These are phyloP conservation scores for Dicaeum eximium DNA, from an alignment of 2,113 vertebrate genomes.

Conservation along the genomic window DNA sequence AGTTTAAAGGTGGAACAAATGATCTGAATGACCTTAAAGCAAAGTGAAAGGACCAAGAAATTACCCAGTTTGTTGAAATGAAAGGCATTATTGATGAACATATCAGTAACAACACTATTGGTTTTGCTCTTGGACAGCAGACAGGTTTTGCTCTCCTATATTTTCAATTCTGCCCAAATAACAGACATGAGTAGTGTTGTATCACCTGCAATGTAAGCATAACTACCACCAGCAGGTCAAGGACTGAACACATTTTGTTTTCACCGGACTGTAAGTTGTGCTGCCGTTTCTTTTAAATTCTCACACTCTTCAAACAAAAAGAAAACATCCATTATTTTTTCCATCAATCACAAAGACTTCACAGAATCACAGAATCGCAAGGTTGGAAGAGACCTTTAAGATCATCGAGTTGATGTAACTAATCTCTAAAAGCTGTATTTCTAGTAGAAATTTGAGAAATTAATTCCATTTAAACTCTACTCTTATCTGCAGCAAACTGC, in stretches of 20 bases:
- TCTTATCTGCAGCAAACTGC: not conserved
- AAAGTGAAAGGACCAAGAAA: not conserved
- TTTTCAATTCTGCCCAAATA: not conserved
- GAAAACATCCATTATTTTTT: not conserved
- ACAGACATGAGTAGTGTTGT: not conserved
- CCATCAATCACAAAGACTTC: not conserved
- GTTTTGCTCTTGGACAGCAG: not conserved
- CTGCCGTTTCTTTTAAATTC: not conserved
- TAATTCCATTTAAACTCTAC: not conserved
- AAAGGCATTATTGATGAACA: not conserved
- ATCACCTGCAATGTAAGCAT: fast-evolving
- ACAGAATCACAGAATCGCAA: too few species aligned
- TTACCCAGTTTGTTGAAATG: not conserved
- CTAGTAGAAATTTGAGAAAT: not conserved
- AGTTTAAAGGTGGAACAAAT: not conserved
- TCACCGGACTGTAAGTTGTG: not conserved
- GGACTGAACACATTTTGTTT: not conserved
- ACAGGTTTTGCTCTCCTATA: not conserved
- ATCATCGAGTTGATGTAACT: not conserved
- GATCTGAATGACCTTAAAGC: not conserved
- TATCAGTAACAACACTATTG: fast-evolving
- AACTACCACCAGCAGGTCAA: not conserved
- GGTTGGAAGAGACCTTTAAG: too few species aligned
- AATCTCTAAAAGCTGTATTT: not conserved
- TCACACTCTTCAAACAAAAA: not conserved